Evolutionary conservation across 2,113 vertebrate species (phyloP).

Genomic region (Nicator chloris): DNA sequence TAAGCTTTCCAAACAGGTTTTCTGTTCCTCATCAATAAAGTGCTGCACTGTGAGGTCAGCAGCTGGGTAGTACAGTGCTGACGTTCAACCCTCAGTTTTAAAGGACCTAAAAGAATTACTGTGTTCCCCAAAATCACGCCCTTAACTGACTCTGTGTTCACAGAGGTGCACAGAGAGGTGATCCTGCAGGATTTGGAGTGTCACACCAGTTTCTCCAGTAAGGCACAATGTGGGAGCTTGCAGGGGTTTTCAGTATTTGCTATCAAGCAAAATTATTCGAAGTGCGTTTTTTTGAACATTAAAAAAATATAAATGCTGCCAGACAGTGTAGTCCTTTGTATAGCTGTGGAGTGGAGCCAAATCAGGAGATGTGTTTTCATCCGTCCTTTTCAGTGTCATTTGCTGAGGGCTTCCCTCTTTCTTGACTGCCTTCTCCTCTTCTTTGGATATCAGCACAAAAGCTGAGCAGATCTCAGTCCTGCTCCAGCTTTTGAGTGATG

Average conservation of each 20-base stretch:
- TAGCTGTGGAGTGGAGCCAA: not conserved
- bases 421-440: not conserved
- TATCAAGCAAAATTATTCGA: not conserved
- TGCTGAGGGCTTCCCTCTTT: not conserved
- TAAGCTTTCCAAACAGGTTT: not conserved
- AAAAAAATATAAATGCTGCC: not conserved
- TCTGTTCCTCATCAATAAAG: not conserved
- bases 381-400: not conserved
- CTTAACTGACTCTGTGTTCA: not conserved
- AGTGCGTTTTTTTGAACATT: not conserved
- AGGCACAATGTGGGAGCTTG: not conserved
- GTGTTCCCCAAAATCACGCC: not conserved
- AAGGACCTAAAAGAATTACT: not conserved
- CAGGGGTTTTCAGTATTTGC: not conserved
- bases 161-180: not conserved
- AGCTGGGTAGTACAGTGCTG: not conserved
- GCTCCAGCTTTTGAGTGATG: not conserved
- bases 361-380: not conserved
- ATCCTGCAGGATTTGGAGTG: not conserved
- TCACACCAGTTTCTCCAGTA: not conserved
- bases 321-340: not conserved
- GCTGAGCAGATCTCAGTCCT: not conserved
- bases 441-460: not conserved
- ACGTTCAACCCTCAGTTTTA: accelerated
- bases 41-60: not conserved